These are phyloP conservation scores for Caranx melampygus DNA, from an alignment of 2,113 vertebrate species.

Conservation along the genomic window DNA sequence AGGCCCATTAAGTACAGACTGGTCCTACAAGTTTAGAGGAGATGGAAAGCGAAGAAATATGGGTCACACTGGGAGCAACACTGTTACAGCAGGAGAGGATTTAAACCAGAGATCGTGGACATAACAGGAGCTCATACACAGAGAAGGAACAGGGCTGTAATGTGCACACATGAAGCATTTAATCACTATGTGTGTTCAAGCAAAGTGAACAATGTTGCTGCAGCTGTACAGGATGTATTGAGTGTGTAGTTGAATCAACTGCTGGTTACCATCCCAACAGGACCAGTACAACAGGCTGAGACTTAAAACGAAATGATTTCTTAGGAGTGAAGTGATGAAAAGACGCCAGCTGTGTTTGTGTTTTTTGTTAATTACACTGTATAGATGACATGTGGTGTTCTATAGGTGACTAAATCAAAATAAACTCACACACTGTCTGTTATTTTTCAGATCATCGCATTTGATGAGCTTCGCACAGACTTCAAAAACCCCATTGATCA, in stretches of 20 bases:
- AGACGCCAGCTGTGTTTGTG: neutral
- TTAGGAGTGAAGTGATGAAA: neutral
- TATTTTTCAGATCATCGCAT: conserved; percentile 93
- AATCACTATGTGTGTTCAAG: conserved; percentile 26
- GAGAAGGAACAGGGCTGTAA: neutral
- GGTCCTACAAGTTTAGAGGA: neutral
- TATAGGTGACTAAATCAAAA: conserved; percentile 14
- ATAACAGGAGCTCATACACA: neutral
- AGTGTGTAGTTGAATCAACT: neutral
- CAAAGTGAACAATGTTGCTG: conserved; percentile 33
- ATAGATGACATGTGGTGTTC: neutral
- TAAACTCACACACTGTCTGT: conserved; percentile 17
- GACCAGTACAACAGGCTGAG: neutral
- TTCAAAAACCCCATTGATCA: conserved; percentile 99
- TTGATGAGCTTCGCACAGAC: conserved; percentile 97
- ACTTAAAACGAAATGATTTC: neutral
- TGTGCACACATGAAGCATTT: conserved; percentile 23
- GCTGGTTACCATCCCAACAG: too few species aligned
- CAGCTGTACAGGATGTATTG: conserved; percentile 40
- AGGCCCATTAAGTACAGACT: neutral
- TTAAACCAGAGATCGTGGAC: neutral
- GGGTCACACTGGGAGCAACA: neutral
- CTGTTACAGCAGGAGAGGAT: neutral
- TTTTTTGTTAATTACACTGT: neutral
- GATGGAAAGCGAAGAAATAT: neutral